Base-by-base conservation (phyloP, 35 echinoderm and acorn worm species). In the Apostichopus japonicus region DNA sequence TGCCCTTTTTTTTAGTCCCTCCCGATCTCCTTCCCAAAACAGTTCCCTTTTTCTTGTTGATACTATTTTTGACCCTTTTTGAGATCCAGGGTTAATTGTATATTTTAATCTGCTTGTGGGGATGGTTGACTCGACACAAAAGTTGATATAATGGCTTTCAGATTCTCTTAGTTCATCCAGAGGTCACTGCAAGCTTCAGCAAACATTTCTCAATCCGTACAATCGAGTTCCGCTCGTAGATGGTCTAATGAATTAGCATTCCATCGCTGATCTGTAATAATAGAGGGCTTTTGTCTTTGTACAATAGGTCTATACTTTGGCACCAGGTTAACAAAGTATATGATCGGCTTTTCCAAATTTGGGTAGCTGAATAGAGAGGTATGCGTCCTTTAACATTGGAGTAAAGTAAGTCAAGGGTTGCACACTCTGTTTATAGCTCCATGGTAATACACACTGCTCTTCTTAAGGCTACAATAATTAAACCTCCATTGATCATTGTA, bases 401-500 rank as follows among this genome's bases (percentile, higher is more conserved):
- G 56, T 92, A 92, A 16, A 79, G 84, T 27, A 65, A 53, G 54
- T 92, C 91, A 13, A 95, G 55, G 25, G 25, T 25, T 25, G 25
- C 25, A 25, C 25, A 25, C 25, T n/a, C n/a, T n/a, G n/a, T 90
- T 95, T 75, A 95, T 90, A 73, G 88, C 73, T 59, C 88, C 82
- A 25, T 95, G 55, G 10, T 8, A 57, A 19, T 80, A 88, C 5
- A 84, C 17, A 57, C 25, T 25, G 25, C 25, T 25, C 25, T 25
- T 25, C 0, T 25, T 25, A 25, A 25, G 25, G 25, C 25, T 25
- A 25, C 25, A 25, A 25, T 25, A 25, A 0, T 25, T 25, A 25
- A 25, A 25, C 1, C 25, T 25, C 25, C 25, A 25, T 25, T 25
- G 25, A 25, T 25, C 0, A 25, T 25, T 25, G 25, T 25, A 25